phyloP scores from a whole-genome alignment of 2,113 vertebrate species.

The Ciconia stormi region DNA sequence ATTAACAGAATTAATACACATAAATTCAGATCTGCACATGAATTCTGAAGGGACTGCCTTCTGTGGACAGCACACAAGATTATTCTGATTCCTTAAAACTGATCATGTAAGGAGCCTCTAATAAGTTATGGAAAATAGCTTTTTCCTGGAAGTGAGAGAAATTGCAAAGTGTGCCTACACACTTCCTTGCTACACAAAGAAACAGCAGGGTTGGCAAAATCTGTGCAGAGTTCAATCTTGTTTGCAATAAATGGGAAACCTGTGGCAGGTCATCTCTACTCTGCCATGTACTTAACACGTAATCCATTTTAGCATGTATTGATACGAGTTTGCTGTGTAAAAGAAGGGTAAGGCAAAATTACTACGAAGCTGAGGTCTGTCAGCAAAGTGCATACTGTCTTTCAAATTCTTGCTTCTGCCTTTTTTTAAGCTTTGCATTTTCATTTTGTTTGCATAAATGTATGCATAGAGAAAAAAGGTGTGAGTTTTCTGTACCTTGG shows the following conservation, averaged over 20 bases:
- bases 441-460: background rate
- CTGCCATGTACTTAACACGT: accelerated
- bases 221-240: background rate
- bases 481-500: background rate
- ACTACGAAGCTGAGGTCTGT: background rate
- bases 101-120: background rate
- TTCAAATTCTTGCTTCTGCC: background rate
- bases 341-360: background rate
- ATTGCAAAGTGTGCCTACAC: background rate
- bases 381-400: background rate
- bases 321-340: background rate
- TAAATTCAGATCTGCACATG: background rate
- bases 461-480: background rate
- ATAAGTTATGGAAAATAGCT: background rate
- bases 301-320: background rate
- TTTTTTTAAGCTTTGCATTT: background rate
- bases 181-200: background rate
- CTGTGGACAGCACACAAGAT: background rate
- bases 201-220: background rate
- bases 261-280: background rate
- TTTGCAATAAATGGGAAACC: background rate
- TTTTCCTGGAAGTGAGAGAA: background rate
- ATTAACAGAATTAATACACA: background rate
- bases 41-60: background rate
- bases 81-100: background rate